Evolutionary conservation across 2,797 vertebrate species (phyloP), one percentile per base, ranked within the genome.

Genomic region (Podargus strigoides): DNA sequence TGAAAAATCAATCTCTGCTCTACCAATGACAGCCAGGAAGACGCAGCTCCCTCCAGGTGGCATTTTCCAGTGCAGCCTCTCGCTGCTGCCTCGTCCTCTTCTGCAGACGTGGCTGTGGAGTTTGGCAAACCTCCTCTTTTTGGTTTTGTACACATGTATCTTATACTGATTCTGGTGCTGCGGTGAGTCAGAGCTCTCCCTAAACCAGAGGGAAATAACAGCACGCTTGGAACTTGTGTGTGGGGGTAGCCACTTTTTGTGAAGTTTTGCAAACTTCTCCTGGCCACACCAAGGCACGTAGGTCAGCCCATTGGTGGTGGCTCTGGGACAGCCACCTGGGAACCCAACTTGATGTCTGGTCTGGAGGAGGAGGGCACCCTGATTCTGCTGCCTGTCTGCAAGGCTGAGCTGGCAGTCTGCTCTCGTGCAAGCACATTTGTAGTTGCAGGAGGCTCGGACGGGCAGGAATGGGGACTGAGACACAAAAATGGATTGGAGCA

Each of bases 71-170:
- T 5, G 20, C 46, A 77, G 9, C 3, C 21, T 12, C 73, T 68
- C 1, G 0, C 30, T 60, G 28, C 32, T 37, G 41, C 50, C 37
- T 80, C 0, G 0, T 36, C 37, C 32, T 49, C 30, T 63, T 30
- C 49, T 1, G 1, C 37, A 55, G 52, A 17, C 52, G 26, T 0
- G 8, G 12, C 46, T 30, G 46, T 55, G 30, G 72, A 39, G 58
- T 39, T 84, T 44, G 79, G 68, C 53, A 90, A 64, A 37, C n/a
- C 41, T 82, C 28, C 44, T 62, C n/a, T 32, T 66, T 39, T 59
- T 19, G 49, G 32, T 34, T 89, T 87, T 64, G 32, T 46, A 77
- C 87, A 78, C 36, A 42, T 2, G 5, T 11, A 46, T 70, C 52
- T 85, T 44, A 36, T 0, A 15, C 12, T 6, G 34, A 49, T 55